Conservation (phyloP, 2,797 vertebrate genomes). For the Todus mexicanus region DNA sequence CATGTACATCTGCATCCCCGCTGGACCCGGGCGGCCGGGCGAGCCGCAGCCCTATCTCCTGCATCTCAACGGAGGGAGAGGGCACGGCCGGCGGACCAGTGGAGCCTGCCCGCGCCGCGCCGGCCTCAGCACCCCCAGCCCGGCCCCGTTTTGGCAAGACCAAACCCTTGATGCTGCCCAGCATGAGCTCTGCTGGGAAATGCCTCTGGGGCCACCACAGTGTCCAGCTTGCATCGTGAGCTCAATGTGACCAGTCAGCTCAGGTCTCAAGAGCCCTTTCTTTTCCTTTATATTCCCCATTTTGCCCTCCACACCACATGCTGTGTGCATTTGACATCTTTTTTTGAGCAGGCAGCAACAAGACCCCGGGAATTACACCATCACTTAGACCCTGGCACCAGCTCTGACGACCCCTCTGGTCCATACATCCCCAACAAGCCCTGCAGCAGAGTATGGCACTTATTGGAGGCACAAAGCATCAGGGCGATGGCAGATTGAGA, state of each 20-base stretch:
- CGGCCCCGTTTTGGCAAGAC: neutral
- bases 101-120: neutral
- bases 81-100: neutral
- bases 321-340: neutral
- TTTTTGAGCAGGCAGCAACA: neutral
- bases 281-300: neutral
- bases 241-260: accelerated
- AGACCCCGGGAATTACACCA: neutral
- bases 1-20: neutral
- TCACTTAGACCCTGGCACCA: accelerated
- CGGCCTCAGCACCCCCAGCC: neutral
- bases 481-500: neutral
- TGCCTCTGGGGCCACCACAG: neutral
- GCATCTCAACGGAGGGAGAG: neutral
- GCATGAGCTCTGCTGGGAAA: neutral
- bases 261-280: neutral
- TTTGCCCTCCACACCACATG: neutral
- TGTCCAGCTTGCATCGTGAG: neutral
- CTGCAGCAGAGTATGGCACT: neutral
- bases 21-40: accelerated
- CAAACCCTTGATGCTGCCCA: neutral
- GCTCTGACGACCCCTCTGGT: neutral
- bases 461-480: neutral
- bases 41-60: conserved; percentile 7
- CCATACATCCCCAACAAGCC: neutral